Base-by-base conservation (phyloP, 2,888 invertebrate species). In the Synanthedon myopaeformis region DNA sequence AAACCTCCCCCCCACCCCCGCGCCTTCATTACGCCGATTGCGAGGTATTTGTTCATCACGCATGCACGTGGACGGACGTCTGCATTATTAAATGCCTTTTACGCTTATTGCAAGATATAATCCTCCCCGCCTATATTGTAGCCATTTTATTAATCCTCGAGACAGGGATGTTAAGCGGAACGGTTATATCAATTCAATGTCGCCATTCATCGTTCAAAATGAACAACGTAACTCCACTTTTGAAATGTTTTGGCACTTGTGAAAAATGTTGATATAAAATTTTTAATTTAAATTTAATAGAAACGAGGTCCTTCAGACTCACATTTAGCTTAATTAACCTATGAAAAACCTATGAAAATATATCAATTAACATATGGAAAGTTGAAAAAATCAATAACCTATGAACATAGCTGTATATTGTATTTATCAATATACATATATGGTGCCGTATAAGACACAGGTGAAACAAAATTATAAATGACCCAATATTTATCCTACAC, bases 41-140 rank as follows among this genome's bases (percentile, higher is more conserved):
- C 78, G 70, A 70, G 74, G 80, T 79, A 85, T 85, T 86, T 84
- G 83, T 82, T 80, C 81, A 69, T 69, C 63, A 69, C 65, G 61
- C 74, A 67, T 71, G 79, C 83, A 81, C 82, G 79, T 79, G 81
- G 65, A 61, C 79, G 74, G 77, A 81, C 82, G 84, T 79, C 76
- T 87, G 84, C 84, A 87, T 87, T 86, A 87, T 86, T 87, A 87
- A 87, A 87, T 85, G 87, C 83, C 87, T 85, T 87, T 86, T 82
- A 87, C 79, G 81, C 82, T 85, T 86, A 85, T 86, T 84, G 83
- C 80, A 64, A 83, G 75, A 79, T 82, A 77, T 41, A 82, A 61
- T 41, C 63, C 69, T 74, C 79, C 72, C 69, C 67, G 65, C 65
- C 65, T 68, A 61, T 72, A 63, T 67, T 62, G 67, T 65, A 68